These are phyloP conservation scores for Thunnus thynnus DNA, from an alignment of 2,113 vertebrate genomes.

Conservation along the genomic window DNA sequence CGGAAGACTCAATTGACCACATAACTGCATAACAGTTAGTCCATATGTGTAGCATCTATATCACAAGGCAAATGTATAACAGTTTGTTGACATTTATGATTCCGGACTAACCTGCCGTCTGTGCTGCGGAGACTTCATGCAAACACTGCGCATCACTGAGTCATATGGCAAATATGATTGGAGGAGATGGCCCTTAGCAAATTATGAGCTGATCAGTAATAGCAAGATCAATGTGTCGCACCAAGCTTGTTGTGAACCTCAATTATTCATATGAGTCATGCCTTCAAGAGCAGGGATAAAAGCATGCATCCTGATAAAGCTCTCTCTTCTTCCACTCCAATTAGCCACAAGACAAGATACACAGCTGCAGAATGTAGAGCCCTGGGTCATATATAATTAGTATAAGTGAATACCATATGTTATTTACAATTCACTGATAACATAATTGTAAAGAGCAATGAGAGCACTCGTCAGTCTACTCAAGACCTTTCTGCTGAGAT, in stretches of 20 bases:
- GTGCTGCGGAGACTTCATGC: neutral
- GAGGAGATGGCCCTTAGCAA: neutral
- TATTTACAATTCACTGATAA: no score
- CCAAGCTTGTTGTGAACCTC: neutral
- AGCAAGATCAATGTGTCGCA: neutral
- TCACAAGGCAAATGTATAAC: no score
- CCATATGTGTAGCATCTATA: no score
- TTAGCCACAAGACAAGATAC: neutral
- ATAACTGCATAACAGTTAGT: neutral
- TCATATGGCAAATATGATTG: neutral
- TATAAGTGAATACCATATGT: no score
- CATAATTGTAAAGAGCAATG: neutral
- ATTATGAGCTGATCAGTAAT: constrained; percentile 13
- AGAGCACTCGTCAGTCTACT: neutral
- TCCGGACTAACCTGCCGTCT: neutral
- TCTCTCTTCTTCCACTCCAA: neutral
- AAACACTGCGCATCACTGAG: neutral
- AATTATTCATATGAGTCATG: constrained; percentile 7
- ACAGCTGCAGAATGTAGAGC: neutral
- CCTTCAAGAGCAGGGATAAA: neutral
- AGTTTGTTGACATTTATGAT: neutral
- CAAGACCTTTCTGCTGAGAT: neutral
- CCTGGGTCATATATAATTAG: no score
- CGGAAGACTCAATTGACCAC: neutral
- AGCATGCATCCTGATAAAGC: neutral